phyloP scores from a whole-genome alignment of 1,140 invertebrate genomes.

The Nylanderia fulva region DNA sequence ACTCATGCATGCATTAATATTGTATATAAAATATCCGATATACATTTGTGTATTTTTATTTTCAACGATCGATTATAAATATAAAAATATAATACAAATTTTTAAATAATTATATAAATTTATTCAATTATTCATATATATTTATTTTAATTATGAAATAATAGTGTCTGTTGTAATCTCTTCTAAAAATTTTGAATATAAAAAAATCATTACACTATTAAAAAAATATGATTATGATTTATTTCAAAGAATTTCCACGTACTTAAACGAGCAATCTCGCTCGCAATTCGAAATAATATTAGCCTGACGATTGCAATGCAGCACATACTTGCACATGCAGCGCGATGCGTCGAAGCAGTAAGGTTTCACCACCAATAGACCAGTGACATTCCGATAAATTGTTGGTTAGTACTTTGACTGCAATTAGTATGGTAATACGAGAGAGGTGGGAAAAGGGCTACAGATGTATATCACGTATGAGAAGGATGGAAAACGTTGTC shows the following conservation, averaged over 20 bases:
- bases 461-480: background rate
- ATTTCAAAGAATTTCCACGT: background rate
- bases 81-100: background rate
- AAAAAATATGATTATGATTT: background rate
- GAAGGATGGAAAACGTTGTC: background rate
- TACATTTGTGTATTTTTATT: background rate
- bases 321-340: too few species aligned
- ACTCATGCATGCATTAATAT: constrained; percentile 23
- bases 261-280: background rate
- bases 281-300: constrained; percentile 7
- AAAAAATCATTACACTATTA: background rate
- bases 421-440: constrained; percentile 74
- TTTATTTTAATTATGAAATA: background rate
- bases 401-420: constrained; percentile 69
- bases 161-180: background rate
- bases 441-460: background rate
- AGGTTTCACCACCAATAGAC: constrained; percentile 67
- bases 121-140: background rate
- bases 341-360: constrained; percentile 14
- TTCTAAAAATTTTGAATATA: constrained; percentile 3
- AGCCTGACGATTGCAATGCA: background rate
- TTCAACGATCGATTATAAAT: too few species aligned
- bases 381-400: constrained; percentile 64
- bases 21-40: background rate
- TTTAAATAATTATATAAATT: constrained; percentile 21